Percentiles rank a stretch among this genome's conserved stretches.
These are phyloP conservation scores for Spea multiplicata DNA, from an alignment of 2,113 vertebrate species.

Conservation along the genomic window DNA sequence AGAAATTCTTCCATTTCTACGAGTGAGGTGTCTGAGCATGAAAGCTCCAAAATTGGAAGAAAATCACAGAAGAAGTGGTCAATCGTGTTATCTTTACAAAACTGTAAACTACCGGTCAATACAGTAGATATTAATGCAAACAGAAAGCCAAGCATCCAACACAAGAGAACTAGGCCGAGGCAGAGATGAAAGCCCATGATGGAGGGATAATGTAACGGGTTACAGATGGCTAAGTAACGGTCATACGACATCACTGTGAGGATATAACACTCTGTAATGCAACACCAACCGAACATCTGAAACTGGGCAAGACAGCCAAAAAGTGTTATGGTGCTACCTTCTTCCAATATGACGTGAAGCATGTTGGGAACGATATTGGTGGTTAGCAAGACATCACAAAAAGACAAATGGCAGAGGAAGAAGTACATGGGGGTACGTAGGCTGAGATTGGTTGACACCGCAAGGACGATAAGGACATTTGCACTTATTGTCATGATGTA, in stretches of 20 bases:
- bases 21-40: conserved; percentile 22
- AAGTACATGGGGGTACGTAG: conserved; percentile 30
- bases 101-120: conserved; percentile 47
- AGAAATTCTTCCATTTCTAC: conserved; percentile 8
- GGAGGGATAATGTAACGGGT: conserved; percentile 13
- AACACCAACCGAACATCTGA: conserved; percentile 49
- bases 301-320: conserved; percentile 45
- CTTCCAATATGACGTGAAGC: conserved; percentile 49
- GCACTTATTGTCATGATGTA: conserved; percentile 8
- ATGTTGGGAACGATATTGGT: conserved; percentile 51
- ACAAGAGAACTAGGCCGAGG: background rate
- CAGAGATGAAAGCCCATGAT: conserved; percentile 40
- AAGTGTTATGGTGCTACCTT: conserved; percentile 47
- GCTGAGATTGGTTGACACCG: background rate
- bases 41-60: conserved; percentile 13
- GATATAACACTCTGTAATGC: conserved; percentile 51
- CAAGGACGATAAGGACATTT: background rate
- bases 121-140: conserved; percentile 43
- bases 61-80: conserved; percentile 47
- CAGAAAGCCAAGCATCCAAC: conserved; percentile 46
- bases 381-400: conserved; percentile 51
- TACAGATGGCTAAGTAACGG: conserved; percentile 46
- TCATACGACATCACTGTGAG: conserved; percentile 50
- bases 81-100: conserved; percentile 50
- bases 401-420: conserved; percentile 48